These are phyloP conservation scores for Rhynchophorus ferrugineus DNA, from an alignment of 1,140 invertebrate genomes.

Conservation along the genomic window DNA sequence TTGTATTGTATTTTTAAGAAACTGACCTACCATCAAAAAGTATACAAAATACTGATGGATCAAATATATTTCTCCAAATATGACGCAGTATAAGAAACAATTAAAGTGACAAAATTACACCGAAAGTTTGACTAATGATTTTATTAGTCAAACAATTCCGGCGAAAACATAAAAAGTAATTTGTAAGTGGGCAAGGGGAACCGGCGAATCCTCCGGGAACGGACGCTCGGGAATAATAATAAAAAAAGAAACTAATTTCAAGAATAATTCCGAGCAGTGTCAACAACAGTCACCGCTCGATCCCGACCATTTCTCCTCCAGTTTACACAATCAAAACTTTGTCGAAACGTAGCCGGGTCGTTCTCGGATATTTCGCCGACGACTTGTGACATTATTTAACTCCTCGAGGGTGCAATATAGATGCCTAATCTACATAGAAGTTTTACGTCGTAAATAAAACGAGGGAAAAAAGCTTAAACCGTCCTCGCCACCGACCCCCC, in stretches of 20 bases:
- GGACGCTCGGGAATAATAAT: background rate
- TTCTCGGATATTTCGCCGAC: background rate
- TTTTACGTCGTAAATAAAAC: background rate
- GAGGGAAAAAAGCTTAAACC: background rate
- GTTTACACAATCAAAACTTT: conserved; percentile 3
- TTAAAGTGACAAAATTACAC: too few species aligned
- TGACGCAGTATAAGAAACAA: too few species aligned
- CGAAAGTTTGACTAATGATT: background rate
- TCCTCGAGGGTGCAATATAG: background rate
- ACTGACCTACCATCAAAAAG: too few species aligned
- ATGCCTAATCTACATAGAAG: conserved; percentile 2
- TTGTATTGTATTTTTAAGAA: too few species aligned
- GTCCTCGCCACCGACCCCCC: too few species aligned
- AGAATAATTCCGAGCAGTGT: background rate
- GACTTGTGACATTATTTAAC: conserved; percentile 3
- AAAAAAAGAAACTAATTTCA: background rate
- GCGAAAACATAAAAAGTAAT: background rate
- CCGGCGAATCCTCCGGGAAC: background rate
- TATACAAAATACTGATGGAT: too few species aligned
- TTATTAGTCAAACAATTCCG: background rate
- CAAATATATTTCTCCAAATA: too few species aligned
- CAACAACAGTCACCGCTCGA: background rate
- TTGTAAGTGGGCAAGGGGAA: background rate
- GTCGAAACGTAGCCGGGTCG: background rate
- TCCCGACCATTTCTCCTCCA: too few species aligned